These are phyloP conservation scores for Lycaena phlaeas DNA, from an alignment of 2,888 invertebrate genomes.

Conservation along the genomic window DNA sequence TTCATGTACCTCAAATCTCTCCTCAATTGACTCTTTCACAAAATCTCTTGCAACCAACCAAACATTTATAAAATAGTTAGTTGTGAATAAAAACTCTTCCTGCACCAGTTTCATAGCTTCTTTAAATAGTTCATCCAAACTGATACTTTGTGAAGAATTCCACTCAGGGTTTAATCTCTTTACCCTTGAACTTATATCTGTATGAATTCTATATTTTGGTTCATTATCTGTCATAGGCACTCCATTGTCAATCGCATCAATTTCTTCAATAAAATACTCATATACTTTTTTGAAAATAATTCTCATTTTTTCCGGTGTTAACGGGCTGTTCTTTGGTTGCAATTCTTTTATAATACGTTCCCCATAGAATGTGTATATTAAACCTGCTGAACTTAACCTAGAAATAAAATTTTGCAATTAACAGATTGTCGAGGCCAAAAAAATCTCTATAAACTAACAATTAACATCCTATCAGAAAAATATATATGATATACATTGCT, in stretches of 20 bases:
- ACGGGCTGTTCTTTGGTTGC: conserved; percentile 41
- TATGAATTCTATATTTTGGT: conserved; percentile 83
- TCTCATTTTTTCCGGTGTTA: conserved; percentile 63
- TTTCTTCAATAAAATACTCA: conserved; percentile 89
- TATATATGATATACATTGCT: too few species aligned
- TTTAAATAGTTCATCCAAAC: conserved; percentile 76
- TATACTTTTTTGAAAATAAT: conserved; percentile 83
- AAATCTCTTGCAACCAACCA: conserved; percentile 92
- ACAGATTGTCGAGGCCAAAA: neutral
- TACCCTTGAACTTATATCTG: conserved; percentile 84
- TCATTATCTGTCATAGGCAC: conserved; percentile 83
- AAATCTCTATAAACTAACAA: too few species aligned
- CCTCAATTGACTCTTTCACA: conserved; percentile 81
- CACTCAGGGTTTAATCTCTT: conserved; percentile 86
- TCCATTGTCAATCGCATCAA: conserved; percentile 99
- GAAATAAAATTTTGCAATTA: conserved; percentile 26
- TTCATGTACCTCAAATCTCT: conserved; percentile 77
- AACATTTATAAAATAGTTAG: conserved; percentile 75
- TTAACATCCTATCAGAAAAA: too few species aligned
- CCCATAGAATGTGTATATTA: conserved; percentile 93
- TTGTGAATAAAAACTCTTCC: conserved; percentile 81
- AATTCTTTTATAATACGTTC: conserved; percentile 80
- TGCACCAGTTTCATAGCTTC: conserved; percentile 86
- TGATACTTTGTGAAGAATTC: conserved; percentile 75
- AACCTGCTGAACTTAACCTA: conserved; percentile 95